Base-by-base conservation (phyloP, 64 coral and sea anemone species). In the Dendronephthya gigantea region DNA sequence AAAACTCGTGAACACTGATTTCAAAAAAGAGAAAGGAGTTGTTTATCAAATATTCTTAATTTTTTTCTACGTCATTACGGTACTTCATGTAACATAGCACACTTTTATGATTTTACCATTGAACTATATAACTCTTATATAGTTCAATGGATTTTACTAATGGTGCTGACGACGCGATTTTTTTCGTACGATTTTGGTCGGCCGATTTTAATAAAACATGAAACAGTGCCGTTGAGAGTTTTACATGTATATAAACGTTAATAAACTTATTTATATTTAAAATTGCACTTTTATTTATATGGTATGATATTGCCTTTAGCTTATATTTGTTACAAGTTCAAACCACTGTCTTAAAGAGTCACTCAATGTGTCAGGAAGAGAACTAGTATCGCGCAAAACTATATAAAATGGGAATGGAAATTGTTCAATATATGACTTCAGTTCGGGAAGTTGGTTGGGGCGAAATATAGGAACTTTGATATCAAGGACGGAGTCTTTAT, bases 321-420 rank as follows among this genome's bases (percentile, higher is more conserved):
- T 84, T 62, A 90, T 86, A 75, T 91, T 92, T 1, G 91, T 83
- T 17, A 96, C 94, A 17, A 96, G 84, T 68, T 96, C 94, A 90
- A 98, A 98, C 95, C 95, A 98, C 66, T 98, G 95, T n/a, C 95
- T 85, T 43, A 98, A 68, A 9, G 95, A 92, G 68, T 98, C 95
- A 85, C 95, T 98, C 27, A 93, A 31, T 14, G 88, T 93, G 12
- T 88, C 68, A 25, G 95, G 95, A 31, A 98, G 85, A 7, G 95
- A 83, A 82, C 89, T 98, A 37, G 93, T 93, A 27, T 98, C 92
- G 11, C 92, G 84, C 13, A 93, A 89, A 37, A 93, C 93, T 31
- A 98, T 84, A 68, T 93, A 98, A 74, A 93, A 93, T 2, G 92
- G 91, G 13, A 93, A 98, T 2, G 91, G 91, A 33, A 98, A 98